These are phyloP conservation scores for Ahaetulla prasina DNA, from an alignment of 2,113 vertebrate species.

Conservation along the genomic window DNA sequence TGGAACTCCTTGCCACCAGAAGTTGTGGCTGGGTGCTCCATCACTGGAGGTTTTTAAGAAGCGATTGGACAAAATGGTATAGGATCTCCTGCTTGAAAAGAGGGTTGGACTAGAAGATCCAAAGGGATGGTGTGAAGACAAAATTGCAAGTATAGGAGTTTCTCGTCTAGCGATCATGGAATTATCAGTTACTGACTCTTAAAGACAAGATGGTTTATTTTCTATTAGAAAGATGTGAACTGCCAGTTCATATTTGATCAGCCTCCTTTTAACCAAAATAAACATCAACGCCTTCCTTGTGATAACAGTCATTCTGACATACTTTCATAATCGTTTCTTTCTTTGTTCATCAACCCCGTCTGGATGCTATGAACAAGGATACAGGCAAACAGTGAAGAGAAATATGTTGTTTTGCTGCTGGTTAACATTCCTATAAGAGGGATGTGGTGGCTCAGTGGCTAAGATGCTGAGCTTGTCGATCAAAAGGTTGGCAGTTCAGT, in stretches of 20 bases:
- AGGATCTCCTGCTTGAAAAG: no score
- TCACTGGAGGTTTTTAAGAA: neutral
- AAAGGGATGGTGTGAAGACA: neutral
- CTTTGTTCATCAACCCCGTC: conserved; percentile 39
- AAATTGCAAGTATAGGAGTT: neutral
- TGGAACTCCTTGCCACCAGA: neutral
- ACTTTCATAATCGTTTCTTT: conserved; percentile 7
- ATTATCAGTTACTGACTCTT: neutral
- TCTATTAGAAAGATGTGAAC: conserved; percentile 10
- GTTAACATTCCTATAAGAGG: conserved; percentile 29
- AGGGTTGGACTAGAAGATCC: neutral
- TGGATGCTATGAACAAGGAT: conserved; percentile 55
- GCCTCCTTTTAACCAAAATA: neutral
- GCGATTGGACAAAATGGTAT: no score
- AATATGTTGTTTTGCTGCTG: conserved; percentile 33
- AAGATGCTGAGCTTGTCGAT: no score
- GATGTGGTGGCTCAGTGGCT: no score
- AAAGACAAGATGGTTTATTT: neutral
- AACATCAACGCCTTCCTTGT: conserved; percentile 3
- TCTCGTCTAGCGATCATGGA: neutral
- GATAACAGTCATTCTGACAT: conserved; percentile 15
- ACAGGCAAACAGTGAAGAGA: conserved; percentile 43
- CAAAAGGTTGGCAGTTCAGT: no score
- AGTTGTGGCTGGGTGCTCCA: neutral
- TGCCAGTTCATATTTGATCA: neutral